Percentiles rank a stretch among this genome's conserved stretches.
These are phyloP conservation scores for Natrix natrix DNA, from an alignment of 2,797 vertebrate genomes.

Conservation along the genomic window DNA sequence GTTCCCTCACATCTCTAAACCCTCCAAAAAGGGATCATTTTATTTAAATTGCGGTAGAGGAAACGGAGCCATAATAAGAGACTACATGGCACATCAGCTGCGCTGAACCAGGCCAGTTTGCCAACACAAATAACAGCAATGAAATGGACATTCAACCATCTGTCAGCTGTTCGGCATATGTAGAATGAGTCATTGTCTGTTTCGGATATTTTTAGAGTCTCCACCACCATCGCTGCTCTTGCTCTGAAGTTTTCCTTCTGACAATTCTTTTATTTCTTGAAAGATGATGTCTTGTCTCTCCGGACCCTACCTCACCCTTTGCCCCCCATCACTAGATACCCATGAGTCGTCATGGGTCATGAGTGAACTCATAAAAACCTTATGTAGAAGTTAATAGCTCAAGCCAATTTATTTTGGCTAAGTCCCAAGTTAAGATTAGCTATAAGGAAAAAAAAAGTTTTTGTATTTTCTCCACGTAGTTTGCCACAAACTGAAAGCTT, in stretches of 20 bases:
- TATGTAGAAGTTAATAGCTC: neutral
- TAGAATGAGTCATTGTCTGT: slow-evolving; percentile 4
- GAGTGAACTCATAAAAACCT: neutral
- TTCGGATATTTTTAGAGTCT: slow-evolving; percentile 19
- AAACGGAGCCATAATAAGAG: neutral
- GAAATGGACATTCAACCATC: slow-evolving; percentile 20
- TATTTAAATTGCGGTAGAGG: neutral
- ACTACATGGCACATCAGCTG: neutral
- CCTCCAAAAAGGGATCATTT: neutral
- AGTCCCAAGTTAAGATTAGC: neutral
- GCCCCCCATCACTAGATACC: neutral
- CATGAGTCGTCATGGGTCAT: neutral
- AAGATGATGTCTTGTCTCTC: neutral
- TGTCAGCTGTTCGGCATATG: slow-evolving; percentile 29
- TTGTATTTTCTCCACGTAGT: too few relatives aligned
- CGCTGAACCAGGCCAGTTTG: neutral
- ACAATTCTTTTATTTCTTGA: neutral
- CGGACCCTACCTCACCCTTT: neutral
- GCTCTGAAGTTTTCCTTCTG: neutral
- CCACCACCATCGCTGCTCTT: neutral
- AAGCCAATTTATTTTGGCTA: neutral
- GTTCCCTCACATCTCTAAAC: neutral
- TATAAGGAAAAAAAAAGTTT: too few relatives aligned
- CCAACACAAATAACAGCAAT: slow-evolving; percentile 20
- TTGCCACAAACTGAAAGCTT: neutral